Evolutionary conservation across 30 jellyfish, hydroid and myxozoan genomes (phyloP).

Genomic region (Chrysaora quinquecirrha): DNA sequence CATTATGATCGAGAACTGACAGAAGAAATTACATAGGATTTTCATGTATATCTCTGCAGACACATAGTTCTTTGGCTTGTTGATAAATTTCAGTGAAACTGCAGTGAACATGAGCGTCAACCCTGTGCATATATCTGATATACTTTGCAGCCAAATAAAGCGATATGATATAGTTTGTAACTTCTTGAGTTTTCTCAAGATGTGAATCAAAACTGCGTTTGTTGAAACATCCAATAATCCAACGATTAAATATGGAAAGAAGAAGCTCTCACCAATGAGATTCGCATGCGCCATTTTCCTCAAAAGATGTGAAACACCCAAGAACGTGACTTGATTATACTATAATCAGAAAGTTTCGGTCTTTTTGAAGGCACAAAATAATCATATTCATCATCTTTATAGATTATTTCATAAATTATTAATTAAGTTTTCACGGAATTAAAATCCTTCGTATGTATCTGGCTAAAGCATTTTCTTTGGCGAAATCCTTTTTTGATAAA

Average conservation of each 20-base stretch:
- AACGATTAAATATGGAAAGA: not conserved
- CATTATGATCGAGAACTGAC: not conserved
- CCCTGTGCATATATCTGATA: slow-evolving; percentile 27
- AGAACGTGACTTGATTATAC: no score
- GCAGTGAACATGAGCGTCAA: not conserved
- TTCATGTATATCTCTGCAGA: not conserved
- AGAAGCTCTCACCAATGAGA: no score
- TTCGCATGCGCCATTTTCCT: no score
- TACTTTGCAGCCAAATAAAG: slow-evolving; percentile 3
- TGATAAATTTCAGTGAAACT: not conserved
- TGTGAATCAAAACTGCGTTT: slow-evolving; percentile 10
- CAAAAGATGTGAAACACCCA: no score
- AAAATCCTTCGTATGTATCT: no score
- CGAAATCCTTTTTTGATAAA: no score
- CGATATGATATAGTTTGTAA: not conserved
- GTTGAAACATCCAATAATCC: not conserved
- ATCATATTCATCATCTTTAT: no score
- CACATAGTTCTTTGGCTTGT: not conserved
- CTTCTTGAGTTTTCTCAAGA: slow-evolving; percentile 17
- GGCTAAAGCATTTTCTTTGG: no score
- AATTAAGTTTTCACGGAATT: no score
- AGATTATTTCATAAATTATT: no score
- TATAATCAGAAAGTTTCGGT: no score
- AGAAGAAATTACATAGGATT: not conserved
- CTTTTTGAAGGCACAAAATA: no score